Base-by-base conservation (phyloP, 92 coral and sea anemone species). In the Palythoa grandis region DNA sequence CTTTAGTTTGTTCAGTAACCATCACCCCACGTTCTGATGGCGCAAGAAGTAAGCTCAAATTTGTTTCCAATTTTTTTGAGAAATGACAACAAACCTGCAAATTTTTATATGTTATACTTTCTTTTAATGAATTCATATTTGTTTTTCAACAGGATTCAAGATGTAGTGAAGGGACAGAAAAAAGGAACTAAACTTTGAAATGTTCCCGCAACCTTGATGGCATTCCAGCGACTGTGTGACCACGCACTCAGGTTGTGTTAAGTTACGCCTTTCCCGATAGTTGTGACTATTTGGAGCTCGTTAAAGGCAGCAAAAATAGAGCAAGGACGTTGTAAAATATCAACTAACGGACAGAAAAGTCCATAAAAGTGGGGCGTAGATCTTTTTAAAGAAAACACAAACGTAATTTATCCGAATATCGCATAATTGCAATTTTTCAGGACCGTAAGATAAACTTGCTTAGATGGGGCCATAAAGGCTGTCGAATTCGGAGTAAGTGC, bases 101-200 rank as follows among this genome's bases (percentile, higher is more conserved):
- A n/a, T n/a, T n/a, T n/a, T n/a, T 29, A 29, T 29, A 29, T 29
- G 35, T 29, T 29, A 29, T 29, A 29, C 35, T 29, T 29, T 29
- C 35, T 29, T 29, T 29, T 4, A 38, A 11, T 29, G 47, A n/a
- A 2, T 10, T 29, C 24, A 12, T 35, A 25, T 25, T 70, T 74
- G 25, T 74, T 74, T 20, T 74, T 73, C 78, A 24, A 22, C 54
- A 74, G 78, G 54, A n/a, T 24, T 54, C 78, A 74, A 11, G 60
- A 61, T 9, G 60, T 43, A 50, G 78, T 74, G 54, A 74, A 74
- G 37, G 78, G 78, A 48, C 19, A 74, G 60, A 53, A 74, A 22
- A 48, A 48, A 22, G 58, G 54, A 3, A 74, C 78, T 20, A 74
- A 11, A 74, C 57, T 50, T 9, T 74, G 38, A 48, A 74, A 35